Percentiles rank a stretch among this genome's conserved stretches.
These are phyloP conservation scores for Platichthys flesus DNA, from an alignment of 2,113 vertebrate species.

Conservation along the genomic window DNA sequence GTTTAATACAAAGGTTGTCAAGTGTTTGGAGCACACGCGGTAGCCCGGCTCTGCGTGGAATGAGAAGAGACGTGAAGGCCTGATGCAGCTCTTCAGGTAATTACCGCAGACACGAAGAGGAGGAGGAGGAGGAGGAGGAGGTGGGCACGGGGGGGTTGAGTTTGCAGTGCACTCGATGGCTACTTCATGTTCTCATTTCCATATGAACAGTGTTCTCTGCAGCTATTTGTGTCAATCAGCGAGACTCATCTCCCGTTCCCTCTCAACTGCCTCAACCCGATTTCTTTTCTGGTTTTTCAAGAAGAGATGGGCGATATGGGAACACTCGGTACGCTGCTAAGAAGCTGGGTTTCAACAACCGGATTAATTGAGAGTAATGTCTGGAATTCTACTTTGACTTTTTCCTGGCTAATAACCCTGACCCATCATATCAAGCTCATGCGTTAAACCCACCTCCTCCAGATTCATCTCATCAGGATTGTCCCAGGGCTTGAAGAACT, in stretches of 20 bases:
- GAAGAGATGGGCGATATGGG: slow-evolving; percentile 25
- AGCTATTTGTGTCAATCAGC: slow-evolving; percentile 75
- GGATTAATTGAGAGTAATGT: not conserved
- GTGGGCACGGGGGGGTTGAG: slow-evolving; percentile 61
- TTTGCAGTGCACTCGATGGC: slow-evolving; percentile 75
- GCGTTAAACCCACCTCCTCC: slow-evolving; percentile 88
- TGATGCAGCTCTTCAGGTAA: slow-evolving; percentile 78
- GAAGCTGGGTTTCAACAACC: not conserved
- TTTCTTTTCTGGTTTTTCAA: slow-evolving; percentile 47
- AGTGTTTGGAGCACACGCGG: slow-evolving; percentile 65
- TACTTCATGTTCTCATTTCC: slow-evolving; percentile 80
- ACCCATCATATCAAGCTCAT: not conserved
- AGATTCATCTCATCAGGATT: slow-evolving; percentile 98
- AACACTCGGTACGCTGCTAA: slow-evolving; percentile 10
- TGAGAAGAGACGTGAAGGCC: slow-evolving; percentile 62
- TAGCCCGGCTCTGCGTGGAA: slow-evolving; percentile 53
- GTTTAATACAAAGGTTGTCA: slow-evolving; percentile 72
- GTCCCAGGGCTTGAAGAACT: slow-evolving; percentile 96
- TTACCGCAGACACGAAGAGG: slow-evolving; percentile 71
- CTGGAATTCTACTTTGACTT: not conserved
- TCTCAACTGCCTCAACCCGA: slow-evolving; percentile 48
- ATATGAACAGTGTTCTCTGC: slow-evolving; percentile 74
- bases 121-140: slow-evolving; percentile 58
- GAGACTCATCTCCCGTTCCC: slow-evolving; percentile 57
- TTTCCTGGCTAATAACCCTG: not conserved